These are phyloP conservation scores for Coccyzus lansbergi DNA, from an alignment of 2,797 vertebrate genomes.

Conservation along the genomic window DNA sequence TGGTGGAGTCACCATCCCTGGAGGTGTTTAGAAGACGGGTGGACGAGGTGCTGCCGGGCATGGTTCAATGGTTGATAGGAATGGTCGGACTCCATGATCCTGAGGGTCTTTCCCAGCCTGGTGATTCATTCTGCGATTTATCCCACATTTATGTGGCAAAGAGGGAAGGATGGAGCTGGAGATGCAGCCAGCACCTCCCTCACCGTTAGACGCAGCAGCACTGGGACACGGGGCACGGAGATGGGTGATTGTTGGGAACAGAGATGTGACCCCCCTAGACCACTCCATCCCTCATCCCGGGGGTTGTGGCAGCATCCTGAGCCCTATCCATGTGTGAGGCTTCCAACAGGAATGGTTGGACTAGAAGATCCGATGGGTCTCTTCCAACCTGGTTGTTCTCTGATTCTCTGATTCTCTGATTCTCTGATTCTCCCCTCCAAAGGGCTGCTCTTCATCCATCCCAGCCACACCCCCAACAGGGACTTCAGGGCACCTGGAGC, in stretches of 20 bases:
- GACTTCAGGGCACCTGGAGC: accelerated
- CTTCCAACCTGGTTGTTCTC: too few species aligned
- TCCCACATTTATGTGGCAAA: neutral
- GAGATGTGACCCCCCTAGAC: neutral
- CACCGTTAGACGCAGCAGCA: accelerated
- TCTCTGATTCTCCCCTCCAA: too few species aligned
- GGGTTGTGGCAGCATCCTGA: accelerated
- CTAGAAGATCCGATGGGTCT: too few species aligned
- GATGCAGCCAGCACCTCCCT: neutral
- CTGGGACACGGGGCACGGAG: accelerated
- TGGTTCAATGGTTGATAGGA: too few species aligned
- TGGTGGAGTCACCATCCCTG: too few species aligned
- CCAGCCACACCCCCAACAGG: neutral
- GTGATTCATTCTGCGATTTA: too few species aligned
- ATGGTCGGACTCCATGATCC: too few species aligned
- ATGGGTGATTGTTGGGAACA: neutral
- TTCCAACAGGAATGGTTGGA: neutral
- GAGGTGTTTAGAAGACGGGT: too few species aligned
- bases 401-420: too few species aligned
- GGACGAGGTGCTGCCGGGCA: too few species aligned
- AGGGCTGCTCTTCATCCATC: neutral
- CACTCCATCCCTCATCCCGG: neutral
- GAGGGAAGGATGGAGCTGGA: neutral
- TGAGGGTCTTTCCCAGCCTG: too few species aligned
- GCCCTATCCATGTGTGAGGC: accelerated